These are phyloP conservation scores for Papilio polyxenes DNA, from an alignment of 1,140 invertebrate species.

Conservation along the genomic window DNA sequence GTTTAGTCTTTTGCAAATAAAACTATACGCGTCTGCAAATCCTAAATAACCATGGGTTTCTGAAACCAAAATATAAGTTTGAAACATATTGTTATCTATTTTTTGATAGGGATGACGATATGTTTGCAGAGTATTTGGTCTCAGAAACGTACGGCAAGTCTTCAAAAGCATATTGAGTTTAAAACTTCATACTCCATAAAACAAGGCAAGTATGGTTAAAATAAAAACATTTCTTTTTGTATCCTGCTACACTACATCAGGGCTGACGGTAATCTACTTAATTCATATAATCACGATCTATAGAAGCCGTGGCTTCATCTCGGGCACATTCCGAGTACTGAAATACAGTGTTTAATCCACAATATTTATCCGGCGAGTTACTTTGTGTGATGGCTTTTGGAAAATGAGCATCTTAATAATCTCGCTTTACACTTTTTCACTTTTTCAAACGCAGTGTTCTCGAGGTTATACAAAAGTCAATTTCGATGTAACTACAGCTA, in stretches of 20 bases:
- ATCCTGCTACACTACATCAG: constrained; percentile 33
- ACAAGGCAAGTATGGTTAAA: not conserved
- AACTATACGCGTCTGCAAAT: too few species aligned
- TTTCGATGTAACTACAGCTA: not conserved
- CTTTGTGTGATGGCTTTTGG: constrained; percentile 15
- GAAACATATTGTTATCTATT: too few species aligned
- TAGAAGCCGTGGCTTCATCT: constrained; percentile 34
- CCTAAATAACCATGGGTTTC: too few species aligned
- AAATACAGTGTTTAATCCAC: constrained; percentile 34
- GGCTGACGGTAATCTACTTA: constrained; percentile 49
- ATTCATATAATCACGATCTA: constrained; percentile 51
- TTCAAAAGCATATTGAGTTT: too few species aligned
- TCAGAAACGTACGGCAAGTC: too few species aligned
- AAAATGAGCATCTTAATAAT: constrained; percentile 3
- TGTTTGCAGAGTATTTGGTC: too few species aligned
- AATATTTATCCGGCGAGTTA: constrained; percentile 24
- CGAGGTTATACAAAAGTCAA: constrained; percentile 25
- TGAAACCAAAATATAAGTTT: too few species aligned
- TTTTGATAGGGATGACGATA: too few species aligned
- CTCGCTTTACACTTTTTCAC: not conserved
- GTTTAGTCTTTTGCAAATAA: too few species aligned
- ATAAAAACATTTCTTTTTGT: constrained; percentile 38
- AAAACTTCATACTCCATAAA: constrained; percentile 9
- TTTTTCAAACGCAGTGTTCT: not conserved
- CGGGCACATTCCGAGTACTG: constrained; percentile 15